Evolutionary conservation across 37 sponge, comb jelly and placozoan genomes (phyloP).

Genomic region (Halichondria panicea): DNA sequence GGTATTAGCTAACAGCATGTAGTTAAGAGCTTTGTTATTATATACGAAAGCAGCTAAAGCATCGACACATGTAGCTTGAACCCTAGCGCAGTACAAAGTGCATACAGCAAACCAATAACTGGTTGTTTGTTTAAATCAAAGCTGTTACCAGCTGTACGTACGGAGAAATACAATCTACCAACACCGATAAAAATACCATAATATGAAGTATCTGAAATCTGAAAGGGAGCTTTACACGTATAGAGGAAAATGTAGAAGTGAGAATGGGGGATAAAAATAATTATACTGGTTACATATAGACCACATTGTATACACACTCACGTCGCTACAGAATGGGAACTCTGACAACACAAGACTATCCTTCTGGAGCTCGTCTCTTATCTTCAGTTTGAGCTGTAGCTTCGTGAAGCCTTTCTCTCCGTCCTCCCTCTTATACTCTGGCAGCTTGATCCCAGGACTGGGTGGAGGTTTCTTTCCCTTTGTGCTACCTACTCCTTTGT

Average conservation of each 20-base stretch:
- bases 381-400: slow-evolving; percentile 71
- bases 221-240: background rate
- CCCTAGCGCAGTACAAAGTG: too few relatives aligned
- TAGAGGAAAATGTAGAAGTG: background rate
- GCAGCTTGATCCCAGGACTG: background rate
- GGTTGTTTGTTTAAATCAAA: too few relatives aligned
- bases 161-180: too few relatives aligned
- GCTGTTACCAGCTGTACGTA: too few relatives aligned
- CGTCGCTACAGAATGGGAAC: slow-evolving; percentile 46
- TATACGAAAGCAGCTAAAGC: too few relatives aligned
- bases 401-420: slow-evolving; percentile 27
- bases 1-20: too few relatives aligned
- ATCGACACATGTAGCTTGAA: too few relatives aligned
- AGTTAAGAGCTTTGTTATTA: too few relatives aligned
- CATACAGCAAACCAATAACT: too few relatives aligned
- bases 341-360: slow-evolving; percentile 51
- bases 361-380: slow-evolving; percentile 44
- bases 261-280: background rate
- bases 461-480: background rate
- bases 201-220: too few relatives aligned
- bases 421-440: slow-evolving; percentile 8
- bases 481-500: slow-evolving; percentile 8
- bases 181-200: too few relatives aligned
- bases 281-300: background rate
- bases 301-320: slow-evolving; percentile 15